Percentiles rank a stretch among this genome's conserved stretches.
Evolutionary conservation across 2,888 invertebrate genomes (phyloP).

Genomic region (Diloba caeruleocephala): DNA sequence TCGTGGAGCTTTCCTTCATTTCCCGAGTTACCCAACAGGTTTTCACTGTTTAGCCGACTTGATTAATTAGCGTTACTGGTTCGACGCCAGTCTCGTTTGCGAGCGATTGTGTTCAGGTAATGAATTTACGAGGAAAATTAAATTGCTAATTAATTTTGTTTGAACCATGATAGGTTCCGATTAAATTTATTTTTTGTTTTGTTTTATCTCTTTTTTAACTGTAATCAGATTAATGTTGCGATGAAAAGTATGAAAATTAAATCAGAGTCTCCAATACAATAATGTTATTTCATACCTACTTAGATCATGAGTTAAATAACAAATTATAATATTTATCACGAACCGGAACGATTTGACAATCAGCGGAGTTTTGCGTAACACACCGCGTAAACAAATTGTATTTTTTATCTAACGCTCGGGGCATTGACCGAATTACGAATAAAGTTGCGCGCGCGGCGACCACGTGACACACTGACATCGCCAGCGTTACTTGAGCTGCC

Average conservation of each 20-base stretch:
- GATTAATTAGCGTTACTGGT: conserved; percentile 60
- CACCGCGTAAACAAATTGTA: conserved; percentile 83
- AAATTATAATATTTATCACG: conserved; percentile 56
- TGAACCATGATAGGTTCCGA: conserved; percentile 18
- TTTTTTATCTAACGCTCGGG: conserved; percentile 87
- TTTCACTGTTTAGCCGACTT: conserved; percentile 65
- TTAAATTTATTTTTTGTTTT: conserved; percentile 7
- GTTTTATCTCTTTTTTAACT: conserved; percentile 9
- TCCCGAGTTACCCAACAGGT: conserved; percentile 84
- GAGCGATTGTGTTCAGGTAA: conserved; percentile 54
- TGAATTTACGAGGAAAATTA: conserved; percentile 55
- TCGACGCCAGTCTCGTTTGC: conserved; percentile 50
- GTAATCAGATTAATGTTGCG: background rate
- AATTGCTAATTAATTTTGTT: conserved; percentile 41
- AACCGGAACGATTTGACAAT: conserved; percentile 69
- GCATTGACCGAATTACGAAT: conserved; percentile 88
- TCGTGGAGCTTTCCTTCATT: conserved; percentile 84
- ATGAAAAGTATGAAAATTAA: conserved; percentile 2
- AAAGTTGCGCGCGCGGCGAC: conserved; percentile 84
- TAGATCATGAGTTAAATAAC: conserved; percentile 49
- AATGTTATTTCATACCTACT: conserved; percentile 41
- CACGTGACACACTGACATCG: conserved; percentile 84
- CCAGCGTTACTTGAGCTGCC: conserved; percentile 62
- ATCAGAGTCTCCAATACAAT: conserved; percentile 17
- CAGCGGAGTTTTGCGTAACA: conserved; percentile 81